Evolutionary conservation across 2,797 vertebrate genomes (phyloP), one percentile per base, ranked within the genome.

Genomic region (Melanotaenia boesemani): DNA sequence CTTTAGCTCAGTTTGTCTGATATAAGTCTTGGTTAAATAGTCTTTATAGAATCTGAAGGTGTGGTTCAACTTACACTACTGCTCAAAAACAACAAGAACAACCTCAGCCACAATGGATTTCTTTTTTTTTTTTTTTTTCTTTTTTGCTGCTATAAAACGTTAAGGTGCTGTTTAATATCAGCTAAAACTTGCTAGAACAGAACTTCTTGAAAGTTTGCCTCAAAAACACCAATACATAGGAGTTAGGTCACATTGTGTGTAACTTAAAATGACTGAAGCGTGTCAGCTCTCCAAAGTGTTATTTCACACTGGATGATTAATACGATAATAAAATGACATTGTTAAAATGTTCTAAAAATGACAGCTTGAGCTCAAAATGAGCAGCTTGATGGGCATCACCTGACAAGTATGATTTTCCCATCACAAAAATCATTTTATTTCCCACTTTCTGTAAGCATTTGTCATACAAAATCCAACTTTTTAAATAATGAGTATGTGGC

Each of bases 311-410:
- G 83, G 86, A 63, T 82, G 81, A 76, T 86, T 87, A 88, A 77
- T 86, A 70, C 71, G 82, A 81, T 77, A 77, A 85, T 76, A 68
- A 86, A 88, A 88, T 86, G 86, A 83, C 84, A 89, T 5, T 0
- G 50, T 73, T 76, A 57, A 80, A 69, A 83, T 76, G 36, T 79
- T 79, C 67, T 74, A 39, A 75, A 84, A 83, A 72, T 82, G 86
- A 83, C 78, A 83, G 83, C 71, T 34, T 77, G 39, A 58, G 76
- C 75, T 83, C 78, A 15, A 87, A 86, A 84, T 81, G 57, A 41
- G 9, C 59, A 32, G 70, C 46, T 64, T 73, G 77, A 77, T 76
- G 26, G 58, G 71, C 48, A 63, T 80, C 52, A 68, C 39, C 75
- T 82, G 84, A 87, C 87, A 84, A 71, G 74, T n/a, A 44, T 74